phyloP scores from a whole-genome alignment of 2,113 vertebrate species.

The Damaliscus lunatus region DNA sequence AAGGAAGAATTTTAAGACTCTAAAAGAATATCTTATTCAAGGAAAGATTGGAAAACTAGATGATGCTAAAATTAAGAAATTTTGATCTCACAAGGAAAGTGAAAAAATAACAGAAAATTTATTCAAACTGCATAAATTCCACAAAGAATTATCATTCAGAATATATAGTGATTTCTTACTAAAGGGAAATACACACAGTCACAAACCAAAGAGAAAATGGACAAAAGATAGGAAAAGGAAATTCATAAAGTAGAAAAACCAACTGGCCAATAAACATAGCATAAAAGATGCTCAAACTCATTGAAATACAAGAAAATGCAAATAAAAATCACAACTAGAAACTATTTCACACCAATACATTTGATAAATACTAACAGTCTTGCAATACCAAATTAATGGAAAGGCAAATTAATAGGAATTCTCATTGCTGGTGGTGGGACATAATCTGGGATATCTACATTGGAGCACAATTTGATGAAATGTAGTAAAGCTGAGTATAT shows the following conservation, averaged over 20 bases:
- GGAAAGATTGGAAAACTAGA: neutral
- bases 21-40: neutral
- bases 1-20: neutral
- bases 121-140: neutral
- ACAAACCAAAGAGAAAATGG: neutral
- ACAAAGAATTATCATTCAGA: neutral
- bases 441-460: neutral
- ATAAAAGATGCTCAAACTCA: neutral
- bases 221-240: neutral
- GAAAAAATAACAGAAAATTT: neutral
- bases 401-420: neutral
- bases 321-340: neutral
- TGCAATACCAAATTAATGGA: neutral
- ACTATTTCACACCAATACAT: neutral
- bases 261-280: neutral
- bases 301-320: neutral
- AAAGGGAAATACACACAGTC: neutral
- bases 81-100: neutral
- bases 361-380: neutral
- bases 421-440: neutral
- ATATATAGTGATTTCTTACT: neutral
- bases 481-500: neutral
- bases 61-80: neutral
- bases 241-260: neutral
- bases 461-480: neutral